Conservation (phyloP, 2,797 vertebrate genomes). For the Enteromius paludinosus region DNA sequence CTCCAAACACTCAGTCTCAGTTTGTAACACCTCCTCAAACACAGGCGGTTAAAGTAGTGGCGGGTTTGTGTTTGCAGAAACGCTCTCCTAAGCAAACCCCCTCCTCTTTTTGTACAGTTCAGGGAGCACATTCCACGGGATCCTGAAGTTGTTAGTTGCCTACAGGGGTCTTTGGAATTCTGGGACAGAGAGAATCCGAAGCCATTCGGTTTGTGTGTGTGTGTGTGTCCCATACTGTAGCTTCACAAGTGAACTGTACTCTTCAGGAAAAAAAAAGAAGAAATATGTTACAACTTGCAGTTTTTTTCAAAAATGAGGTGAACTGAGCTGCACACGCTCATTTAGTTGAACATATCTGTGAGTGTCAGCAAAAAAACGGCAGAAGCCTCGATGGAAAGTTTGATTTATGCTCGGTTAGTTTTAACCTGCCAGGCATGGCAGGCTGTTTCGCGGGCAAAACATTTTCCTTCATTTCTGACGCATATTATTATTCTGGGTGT, state of each 20-base stretch:
- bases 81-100: conserved; percentile 85
- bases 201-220: conserved; percentile 62
- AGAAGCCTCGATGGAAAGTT: conserved; percentile 51
- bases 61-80: conserved; percentile 93
- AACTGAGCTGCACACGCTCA: conserved; percentile 49
- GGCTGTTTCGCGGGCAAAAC: conserved; percentile 54
- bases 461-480: conserved; percentile 30
- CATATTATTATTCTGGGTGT: conserved; percentile 43
- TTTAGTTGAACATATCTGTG: conserved; percentile 44
- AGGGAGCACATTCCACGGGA: conserved; percentile 94
- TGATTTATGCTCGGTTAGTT: conserved; percentile 50
- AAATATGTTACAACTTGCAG: conserved; percentile 55
- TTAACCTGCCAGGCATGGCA: conserved; percentile 49
- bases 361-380: conserved; percentile 56
- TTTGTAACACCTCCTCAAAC: conserved; percentile 82
- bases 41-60: conserved; percentile 88
- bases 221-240: conserved; percentile 50
- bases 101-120: conserved; percentile 87
- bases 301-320: conserved; percentile 43
- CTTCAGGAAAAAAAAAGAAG: conserved; percentile 49
- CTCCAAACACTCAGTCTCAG: conserved; percentile 62
- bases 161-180: conserved; percentile 92
- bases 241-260: conserved; percentile 46
- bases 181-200: conserved; percentile 74
- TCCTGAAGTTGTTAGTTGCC: conserved; percentile 88